Conservation (phyloP, 2,113 vertebrate genomes). For the Elgaria multicarinata region DNA sequence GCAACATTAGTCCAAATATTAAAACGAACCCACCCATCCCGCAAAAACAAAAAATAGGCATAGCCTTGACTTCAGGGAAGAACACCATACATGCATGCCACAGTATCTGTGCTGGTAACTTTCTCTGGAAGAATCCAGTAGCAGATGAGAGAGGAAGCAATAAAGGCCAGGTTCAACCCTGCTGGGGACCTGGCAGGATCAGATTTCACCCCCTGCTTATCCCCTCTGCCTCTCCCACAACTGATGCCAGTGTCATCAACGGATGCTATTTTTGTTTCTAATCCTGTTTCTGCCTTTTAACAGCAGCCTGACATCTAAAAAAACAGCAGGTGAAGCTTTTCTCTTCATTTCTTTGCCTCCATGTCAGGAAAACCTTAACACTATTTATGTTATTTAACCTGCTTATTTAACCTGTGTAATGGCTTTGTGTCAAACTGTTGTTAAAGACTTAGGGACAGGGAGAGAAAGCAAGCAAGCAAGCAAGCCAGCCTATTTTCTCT, state of each 20-base stretch:
- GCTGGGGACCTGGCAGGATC: neutral
- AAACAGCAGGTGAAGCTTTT: neutral
- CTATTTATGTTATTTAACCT: neutral
- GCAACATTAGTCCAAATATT: too few species aligned
- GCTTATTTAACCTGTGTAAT: neutral
- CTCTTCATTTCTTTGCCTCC: neutral
- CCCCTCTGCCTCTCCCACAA: neutral
- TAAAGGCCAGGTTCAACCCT: neutral
- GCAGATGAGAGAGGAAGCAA: neutral
- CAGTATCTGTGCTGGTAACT: too few species aligned
- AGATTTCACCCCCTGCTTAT: neutral
- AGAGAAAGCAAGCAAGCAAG: neutral
- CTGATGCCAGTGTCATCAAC: neutral
- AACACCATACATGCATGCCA: neutral
- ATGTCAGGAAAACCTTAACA: neutral
- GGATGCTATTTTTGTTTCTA: neutral
- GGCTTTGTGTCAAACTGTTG: neutral
- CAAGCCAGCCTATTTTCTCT: neutral
- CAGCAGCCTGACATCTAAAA: neutral
- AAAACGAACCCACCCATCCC: too few species aligned
- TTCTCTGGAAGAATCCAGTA: neutral
- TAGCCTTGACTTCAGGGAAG: neutral
- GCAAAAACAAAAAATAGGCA: too few species aligned
- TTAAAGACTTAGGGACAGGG: neutral
- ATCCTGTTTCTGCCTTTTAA: neutral